Evolutionary conservation across 2,797 vertebrate genomes (phyloP), one percentile per base, ranked within the genome.

Genomic region (Holocentrus rufus): DNA sequence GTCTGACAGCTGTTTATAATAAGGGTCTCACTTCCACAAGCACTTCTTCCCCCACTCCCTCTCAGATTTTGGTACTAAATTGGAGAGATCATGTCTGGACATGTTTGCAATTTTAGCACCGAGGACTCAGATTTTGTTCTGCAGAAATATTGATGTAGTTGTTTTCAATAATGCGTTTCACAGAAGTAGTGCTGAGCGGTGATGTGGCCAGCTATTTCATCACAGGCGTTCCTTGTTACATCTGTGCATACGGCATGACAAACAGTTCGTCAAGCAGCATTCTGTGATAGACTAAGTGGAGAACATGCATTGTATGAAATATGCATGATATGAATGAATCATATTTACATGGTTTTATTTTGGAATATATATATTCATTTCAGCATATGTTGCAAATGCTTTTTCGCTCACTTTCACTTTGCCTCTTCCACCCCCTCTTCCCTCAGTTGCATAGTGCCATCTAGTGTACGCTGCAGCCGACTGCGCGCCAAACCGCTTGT

Each of bases 401-500:
- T 70, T 50, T 39, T 68, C 66, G 42, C 30, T 36, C 22, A 18
- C 50, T 53, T 49, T 63, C 1, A 27, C 23, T 70, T 52, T 30
- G 18, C 46, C 42, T 61, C 13, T 20, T 66, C 66, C 61, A 52
- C 53, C 20, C 0, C 18, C 23, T 27, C 20, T 25, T 11, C 62
- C 17, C 52, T 67, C 53, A 20, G 25, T 36, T 14, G 65, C 87
- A 74, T 69, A 92, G 55, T 88, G 87, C 86, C 87, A 92, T 91
- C 92, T 92, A 87, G 90, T 91, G 92, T 75, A 10, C 59, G 23
- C 1, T 39, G 55, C 8, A 5, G 60, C 27, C 18, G 7, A 39
- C 74, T 87, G 77, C 89, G 90, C 25, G 54, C 47, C 11, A 4
- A 2, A 10, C 1, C n/a, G 72, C 46, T 79, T 46, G 46, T 77